Evolutionary conservation across 1,140 invertebrate genomes (phyloP), one percentile per base, ranked within the genome.

Genomic region (Ooceraea biroi): DNA sequence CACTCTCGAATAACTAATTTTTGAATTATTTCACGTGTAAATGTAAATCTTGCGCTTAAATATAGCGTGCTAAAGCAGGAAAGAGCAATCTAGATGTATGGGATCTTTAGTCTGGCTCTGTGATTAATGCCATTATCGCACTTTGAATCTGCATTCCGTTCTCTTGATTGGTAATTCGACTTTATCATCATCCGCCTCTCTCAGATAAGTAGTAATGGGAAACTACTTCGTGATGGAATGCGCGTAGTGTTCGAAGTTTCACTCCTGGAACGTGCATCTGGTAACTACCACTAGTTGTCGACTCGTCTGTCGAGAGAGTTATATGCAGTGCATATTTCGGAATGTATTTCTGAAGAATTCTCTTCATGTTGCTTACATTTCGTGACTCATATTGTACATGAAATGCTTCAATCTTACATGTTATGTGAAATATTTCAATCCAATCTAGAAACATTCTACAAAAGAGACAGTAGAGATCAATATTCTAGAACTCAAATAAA

Each of bases 251-350:
- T 46, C 27, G 12, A 74, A 85, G 69, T 88, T 88, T 85, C 17
- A 27, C 52, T 88, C 76, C 50, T 65, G 76, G 82, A 88, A 85
- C 60, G 74, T 71, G 46, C 58, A 87, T 84, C 74, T n/a, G 25
- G 12, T 65, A 50, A 76, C 19, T 22, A 68, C 36, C 36, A 36
- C n/a, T n/a, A n/a, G 36, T 36, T 30, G 19, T 68, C n/a, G 22
- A 68, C 14, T 68, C 11, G n/a, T 22, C 14, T 41, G 14, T 66
- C 2, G 46, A 77, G 30, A 77, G 46, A 68, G 66, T 76, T 76
- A 22, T 8, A 17, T 17, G 25, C 5, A 10, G 10, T 22, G 41
- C 27, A 63, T 36, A 22, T n/a, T 36, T 44, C 0, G 30, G 36
- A n/a, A 22, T 73, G 3, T 73, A 73, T 74, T 46, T 48, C 27